Evolutionary conservation across 2,888 invertebrate genomes (phyloP).

Genomic region (Apomyelois bistriatella): DNA sequence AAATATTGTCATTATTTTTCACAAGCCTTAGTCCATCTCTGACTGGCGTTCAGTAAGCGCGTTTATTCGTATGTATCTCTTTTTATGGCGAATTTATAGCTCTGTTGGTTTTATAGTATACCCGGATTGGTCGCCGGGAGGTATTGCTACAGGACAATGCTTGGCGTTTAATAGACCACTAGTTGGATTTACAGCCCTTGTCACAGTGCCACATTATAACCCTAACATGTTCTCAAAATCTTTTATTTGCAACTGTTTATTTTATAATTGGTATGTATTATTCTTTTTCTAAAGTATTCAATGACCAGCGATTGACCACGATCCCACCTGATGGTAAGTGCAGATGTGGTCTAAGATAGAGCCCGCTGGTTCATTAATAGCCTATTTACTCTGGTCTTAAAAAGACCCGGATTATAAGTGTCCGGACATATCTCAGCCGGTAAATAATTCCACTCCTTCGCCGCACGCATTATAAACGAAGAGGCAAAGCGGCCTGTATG

Average conservation of each 20-base stretch:
- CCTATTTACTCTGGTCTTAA: no score
- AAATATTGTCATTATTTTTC: no score
- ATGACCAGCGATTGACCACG: no score
- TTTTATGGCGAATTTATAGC: conserved; percentile 23
- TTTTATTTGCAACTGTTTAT: not conserved
- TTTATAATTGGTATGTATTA: not conserved
- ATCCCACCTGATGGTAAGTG: no score
- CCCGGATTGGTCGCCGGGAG: conserved; percentile 18
- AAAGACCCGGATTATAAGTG: no score
- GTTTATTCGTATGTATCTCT: conserved; percentile 18
- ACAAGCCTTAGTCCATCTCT: not conserved
- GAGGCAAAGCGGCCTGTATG: no score
- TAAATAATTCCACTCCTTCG: no score
- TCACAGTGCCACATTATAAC: not conserved
- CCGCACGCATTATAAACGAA: no score
- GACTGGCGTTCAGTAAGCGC: conserved; percentile 16
- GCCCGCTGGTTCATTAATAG: no score
- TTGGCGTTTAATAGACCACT: conserved; percentile 7
- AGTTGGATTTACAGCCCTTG: not conserved
- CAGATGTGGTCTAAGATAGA: no score
- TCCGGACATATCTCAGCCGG: no score
- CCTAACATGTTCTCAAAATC: not conserved
- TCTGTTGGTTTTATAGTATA: conserved; percentile 17
- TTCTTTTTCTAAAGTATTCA: no score
- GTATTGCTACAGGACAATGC: conserved; percentile 11